Evolutionary conservation across 2,797 vertebrate genomes (phyloP), one percentile per base, ranked within the genome.

Genomic region (Dermochelys coriacea): DNA sequence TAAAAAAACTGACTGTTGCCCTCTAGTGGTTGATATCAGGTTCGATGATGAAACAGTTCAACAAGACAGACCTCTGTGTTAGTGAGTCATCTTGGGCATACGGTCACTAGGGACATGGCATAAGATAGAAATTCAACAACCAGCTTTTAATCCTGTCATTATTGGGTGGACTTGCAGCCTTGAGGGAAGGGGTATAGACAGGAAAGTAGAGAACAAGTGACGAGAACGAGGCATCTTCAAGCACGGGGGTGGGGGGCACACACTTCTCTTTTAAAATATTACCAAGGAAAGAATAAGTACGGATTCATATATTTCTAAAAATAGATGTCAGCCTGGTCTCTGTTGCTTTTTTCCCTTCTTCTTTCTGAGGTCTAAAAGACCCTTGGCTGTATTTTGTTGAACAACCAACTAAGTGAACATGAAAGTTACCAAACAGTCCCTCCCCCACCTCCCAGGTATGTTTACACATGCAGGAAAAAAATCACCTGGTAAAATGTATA

Each of bases 121-220:
- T 57, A 94, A 52, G 85, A 91, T 75, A 59, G 84, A 95, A 89
- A 93, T 86, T 59, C 93, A 90, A 89, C 61, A 64, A 0, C 79
- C 93, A 14, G 80, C n/a, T 29, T 91, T 75, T 54, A 88, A 81
- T 87, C 25, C 27, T 91, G 52, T 92, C 37, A 37, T 94, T 92
- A 97, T 88, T 93, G 93, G 91, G 52, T 57, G 57, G 29, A 61
- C 94, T 95, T 91, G 68, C 75, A 93, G 92, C 61, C 88, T 95
- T 95, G 34, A 78, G 95, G 92, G 95, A 88, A 94, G 80, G 68
- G 49, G 45, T 87, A 27, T 84, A 75, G 86, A 90, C 86, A 75
- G 81, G 37, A 91, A 95, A 74, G 84, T 34, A 90, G 75, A 86
- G 79, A 87, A 50, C 21, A 71, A 71, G n/a, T 37, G 68, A 71